Conservation (phyloP, 2,888 invertebrate species). For the Napeogenes sylphis region DNA sequence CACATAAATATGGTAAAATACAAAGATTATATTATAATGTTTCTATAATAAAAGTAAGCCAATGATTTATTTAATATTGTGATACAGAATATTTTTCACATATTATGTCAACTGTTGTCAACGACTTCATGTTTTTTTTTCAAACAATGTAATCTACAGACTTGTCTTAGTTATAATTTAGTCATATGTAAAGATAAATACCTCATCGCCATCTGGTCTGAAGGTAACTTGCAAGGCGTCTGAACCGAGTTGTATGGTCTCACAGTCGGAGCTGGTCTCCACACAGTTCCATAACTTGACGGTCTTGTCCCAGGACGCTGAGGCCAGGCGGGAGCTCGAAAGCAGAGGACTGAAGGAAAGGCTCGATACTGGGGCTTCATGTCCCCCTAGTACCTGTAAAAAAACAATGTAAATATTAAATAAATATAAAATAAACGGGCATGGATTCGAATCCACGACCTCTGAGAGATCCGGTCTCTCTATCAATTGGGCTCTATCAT, state of each 20-base stretch:
- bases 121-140: too few relatives aligned
- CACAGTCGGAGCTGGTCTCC: conserved; percentile 87
- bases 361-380: conserved; percentile 93
- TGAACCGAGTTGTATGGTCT: conserved; percentile 85
- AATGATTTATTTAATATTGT: too few relatives aligned
- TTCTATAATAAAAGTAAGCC: too few relatives aligned
- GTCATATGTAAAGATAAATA: conserved; percentile 33
- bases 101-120: too few relatives aligned
- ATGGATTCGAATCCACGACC: too few relatives aligned
- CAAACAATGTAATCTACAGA: too few relatives aligned
- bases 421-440: too few relatives aligned
- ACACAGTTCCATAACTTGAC: conserved; percentile 93
- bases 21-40: too few relatives aligned
- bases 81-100: too few relatives aligned
- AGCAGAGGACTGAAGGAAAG: conserved; percentile 87
- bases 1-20: too few relatives aligned
- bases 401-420: background rate
- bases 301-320: conserved; percentile 97
- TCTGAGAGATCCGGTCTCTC: too few relatives aligned
- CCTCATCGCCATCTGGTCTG: conserved; percentile 93
- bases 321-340: conserved; percentile 86
- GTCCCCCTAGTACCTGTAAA: conserved; percentile 87
- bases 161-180: background rate
- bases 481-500: too few relatives aligned
- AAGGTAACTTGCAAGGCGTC: conserved; percentile 92